phyloP scores from a whole-genome alignment of 53 echinoderm and acorn worm genomes.

The Temnopleurus reevesii region DNA sequence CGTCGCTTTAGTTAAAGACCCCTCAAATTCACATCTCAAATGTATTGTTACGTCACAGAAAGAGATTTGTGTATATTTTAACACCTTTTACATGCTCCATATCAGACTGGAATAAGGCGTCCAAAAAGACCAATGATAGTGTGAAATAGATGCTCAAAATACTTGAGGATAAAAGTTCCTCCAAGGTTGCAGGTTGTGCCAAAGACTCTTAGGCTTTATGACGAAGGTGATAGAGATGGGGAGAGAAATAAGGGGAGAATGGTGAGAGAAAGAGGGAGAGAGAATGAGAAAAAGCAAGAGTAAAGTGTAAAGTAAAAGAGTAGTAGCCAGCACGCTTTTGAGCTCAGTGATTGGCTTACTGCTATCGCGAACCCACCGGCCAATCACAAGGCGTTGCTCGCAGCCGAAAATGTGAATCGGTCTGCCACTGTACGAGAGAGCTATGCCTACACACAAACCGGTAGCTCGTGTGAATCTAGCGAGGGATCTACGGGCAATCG shows the following conservation, averaged over 20 bases:
- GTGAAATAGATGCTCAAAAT: conserved; percentile 12
- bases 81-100: not conserved
- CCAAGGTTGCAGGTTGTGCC: not conserved
- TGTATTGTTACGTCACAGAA: conserved; percentile 29
- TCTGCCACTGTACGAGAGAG: not conserved
- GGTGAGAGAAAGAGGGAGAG: not conserved
- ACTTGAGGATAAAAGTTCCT: not conserved
- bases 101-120: not conserved
- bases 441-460: conserved; percentile 29
- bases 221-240: conserved; percentile 2
- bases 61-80: not conserved
- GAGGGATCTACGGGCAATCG: not conserved
- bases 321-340: not conserved
- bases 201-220: not conserved
- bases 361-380: not conserved
- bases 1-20: not conserved
- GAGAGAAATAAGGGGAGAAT: not conserved
- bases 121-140: not conserved
- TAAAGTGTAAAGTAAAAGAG: conserved; percentile 32
- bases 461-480: conserved; percentile 30
- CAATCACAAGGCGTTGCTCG: conserved; percentile 36
- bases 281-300: not conserved
- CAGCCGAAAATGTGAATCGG: conserved; percentile 39
- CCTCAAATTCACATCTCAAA: not conserved
- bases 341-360: conserved; percentile 54